Evolutionary conservation across 2,113 vertebrate genomes (phyloP), one percentile per base, ranked within the genome.

Genomic region (Syngnathus typhle): DNA sequence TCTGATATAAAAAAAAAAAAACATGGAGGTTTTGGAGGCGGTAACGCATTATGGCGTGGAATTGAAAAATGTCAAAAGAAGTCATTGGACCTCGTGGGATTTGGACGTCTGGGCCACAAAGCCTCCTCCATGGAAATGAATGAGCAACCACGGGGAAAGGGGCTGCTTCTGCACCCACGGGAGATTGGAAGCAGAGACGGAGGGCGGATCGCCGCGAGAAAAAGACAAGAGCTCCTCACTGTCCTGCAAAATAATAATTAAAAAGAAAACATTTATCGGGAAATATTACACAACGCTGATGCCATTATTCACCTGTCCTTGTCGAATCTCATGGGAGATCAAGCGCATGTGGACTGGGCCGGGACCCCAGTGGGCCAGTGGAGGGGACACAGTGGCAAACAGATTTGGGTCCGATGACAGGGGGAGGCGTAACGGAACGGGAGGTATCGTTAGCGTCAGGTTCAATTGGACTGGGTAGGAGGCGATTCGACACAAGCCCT

Each of bases 61-160:
- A 21, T 41, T 12, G 3, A 43, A 43, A 43, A 32, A 46, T 7
- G 7, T 18, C 36, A 46, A 21, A 3, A 8, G 3, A 15, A 27
- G 11, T 11, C 12, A 39, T 3, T 36, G 27, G 73, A 92, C 92
- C 90, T 96, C 94, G 0, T 96, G 95, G 2, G 95, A 96, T 66
- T 81, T 94, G 49, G 95, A 96, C 0, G 94, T 96, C 84, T 96
- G 95, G 1, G 95, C 94, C 63, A 96, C 95, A 4, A 96, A 96
- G 49, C 94, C 95, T 0, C 95, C 95, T 0, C 95, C 95, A 0
- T 96, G 95, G 81, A 95, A 92, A 71, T 96, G 95, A 7, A 96
- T 79, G 5, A 96, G 79, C 23, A 96, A 90, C 75, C 86, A 88
- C 1, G 76, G 90, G 0, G 93, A 94, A 72, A 71, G 71, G 71